Evolutionary conservation across 2,888 invertebrate species (phyloP), one percentile per base, ranked within the genome.

Genomic region (Drosophila austrosaltans): DNA sequence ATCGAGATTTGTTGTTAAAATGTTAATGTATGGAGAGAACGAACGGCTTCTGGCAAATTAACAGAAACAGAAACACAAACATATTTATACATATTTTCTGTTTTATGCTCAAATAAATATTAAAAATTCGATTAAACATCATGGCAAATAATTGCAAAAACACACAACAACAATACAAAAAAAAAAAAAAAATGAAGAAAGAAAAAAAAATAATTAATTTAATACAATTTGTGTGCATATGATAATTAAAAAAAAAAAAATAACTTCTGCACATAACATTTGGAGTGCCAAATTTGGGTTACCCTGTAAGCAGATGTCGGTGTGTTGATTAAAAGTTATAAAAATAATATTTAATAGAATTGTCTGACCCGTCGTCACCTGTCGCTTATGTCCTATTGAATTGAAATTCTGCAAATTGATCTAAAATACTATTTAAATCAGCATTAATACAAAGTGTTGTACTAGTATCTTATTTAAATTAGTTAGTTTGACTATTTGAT

Each of bases 131-230:
- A 75, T 84, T 80, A 84, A 84, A 69, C 71, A 65, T 72, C 72
- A 79, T 72, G 66, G 84, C 58, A 75, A 85, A 84, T 81, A 78
- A 80, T 75, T 82, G 76, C 53, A 25, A 78, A 81, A 72, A 58
- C 48, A 78, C 62, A 75, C 76, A 77, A 68, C 54, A 54, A 28
- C 69, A 30, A 6, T 5, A 64, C 36, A 36, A 8, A 59, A 20
- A 22, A 61, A 28, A 16, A 68, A 53, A 66, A 71, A 69, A 58
- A 53, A 66, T 32, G 0, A 32, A 32, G 32, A 32, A 32, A 32
- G 6, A 2, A 32, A 73, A 56, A 32, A 53, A 32, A 53, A 56
- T 53, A 66, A 32, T 48, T 53, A 63, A 22, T 6, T 42, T 40
- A 10, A 40, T 30, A 16, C 70, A 60, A 65, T 59, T 69, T 61